Conservation (phyloP, 2,797 vertebrate genomes). For the Clarias pachynema region DNA sequence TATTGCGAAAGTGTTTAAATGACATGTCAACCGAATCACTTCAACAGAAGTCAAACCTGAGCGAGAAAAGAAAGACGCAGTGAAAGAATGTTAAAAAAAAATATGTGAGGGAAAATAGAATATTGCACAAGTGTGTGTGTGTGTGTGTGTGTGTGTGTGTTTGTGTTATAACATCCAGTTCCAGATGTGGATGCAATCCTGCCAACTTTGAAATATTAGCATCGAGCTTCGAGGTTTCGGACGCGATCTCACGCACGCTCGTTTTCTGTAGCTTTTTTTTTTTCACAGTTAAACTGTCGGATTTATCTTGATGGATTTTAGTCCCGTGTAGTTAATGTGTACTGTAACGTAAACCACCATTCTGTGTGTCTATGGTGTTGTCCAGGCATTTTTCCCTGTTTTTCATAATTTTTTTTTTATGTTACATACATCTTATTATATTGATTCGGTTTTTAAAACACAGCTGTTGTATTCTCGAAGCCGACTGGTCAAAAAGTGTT, state of each 20-base stretch:
- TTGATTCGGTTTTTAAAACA: neutral
- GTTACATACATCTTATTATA: neutral
- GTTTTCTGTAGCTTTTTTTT: neutral
- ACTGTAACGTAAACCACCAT: neutral
- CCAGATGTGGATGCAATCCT: slow-evolving; percentile 6
- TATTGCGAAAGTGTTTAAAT: neutral
- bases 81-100: neutral
- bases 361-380: neutral
- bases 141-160: neutral
- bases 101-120: neutral
- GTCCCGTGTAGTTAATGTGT: neutral
- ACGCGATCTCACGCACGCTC: neutral
- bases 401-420: too few species aligned
- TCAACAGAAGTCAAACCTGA: neutral
- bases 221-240: neutral
- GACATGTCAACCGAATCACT: neutral
- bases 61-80: neutral
- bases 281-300: neutral
- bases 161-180: neutral
- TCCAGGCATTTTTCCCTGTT: neutral
- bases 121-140: neutral
- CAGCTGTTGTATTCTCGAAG: neutral
- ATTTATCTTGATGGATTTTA: neutral
- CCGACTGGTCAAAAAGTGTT: neutral
- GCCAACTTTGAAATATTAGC: neutral